Conservation (phyloP, 2,113 vertebrate genomes). For the Eulacestoma nigropectus region DNA sequence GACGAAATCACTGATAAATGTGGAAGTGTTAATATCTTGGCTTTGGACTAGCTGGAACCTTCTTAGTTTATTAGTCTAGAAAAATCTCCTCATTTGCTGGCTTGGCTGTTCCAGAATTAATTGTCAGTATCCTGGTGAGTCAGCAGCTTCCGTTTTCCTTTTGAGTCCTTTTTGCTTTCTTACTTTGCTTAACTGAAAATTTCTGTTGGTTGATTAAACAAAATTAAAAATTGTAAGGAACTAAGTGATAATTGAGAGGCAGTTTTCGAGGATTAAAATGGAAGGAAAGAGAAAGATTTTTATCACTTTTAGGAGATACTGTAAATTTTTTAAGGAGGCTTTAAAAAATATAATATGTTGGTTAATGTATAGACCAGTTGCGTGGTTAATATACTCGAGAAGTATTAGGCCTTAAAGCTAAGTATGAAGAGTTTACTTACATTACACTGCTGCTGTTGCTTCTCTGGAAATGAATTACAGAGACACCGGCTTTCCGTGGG, state of each 20-base stretch:
- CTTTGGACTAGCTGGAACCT: slow-evolving; percentile 27
- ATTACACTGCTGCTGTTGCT: not conserved
- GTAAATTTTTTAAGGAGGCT: slow-evolving; percentile 44
- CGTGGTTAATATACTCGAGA: not conserved
- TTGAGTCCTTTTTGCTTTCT: not conserved
- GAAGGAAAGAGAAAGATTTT: slow-evolving; percentile 6
- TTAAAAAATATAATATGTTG: not conserved
- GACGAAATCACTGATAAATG: slow-evolving; percentile 7
- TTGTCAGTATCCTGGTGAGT: not conserved
- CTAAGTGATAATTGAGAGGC: not conserved
- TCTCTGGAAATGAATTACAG: not conserved
- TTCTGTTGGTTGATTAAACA: not conserved
- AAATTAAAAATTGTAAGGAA: not conserved
- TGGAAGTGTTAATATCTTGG: slow-evolving; percentile 7
- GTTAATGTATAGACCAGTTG: slow-evolving; percentile 1
- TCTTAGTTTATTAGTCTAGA: slow-evolving; percentile 52
- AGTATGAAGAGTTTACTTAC: not conserved
- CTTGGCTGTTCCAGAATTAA: slow-evolving; percentile 12
- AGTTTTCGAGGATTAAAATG: not conserved
- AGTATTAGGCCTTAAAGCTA: slow-evolving; percentile 45
- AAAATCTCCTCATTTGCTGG: slow-evolving; percentile 6
- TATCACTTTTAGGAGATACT: slow-evolving; percentile 14
- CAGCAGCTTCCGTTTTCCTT: not conserved
- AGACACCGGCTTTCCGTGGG: not conserved
- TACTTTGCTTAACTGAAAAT: not conserved